phyloP scores from a whole-genome alignment of 2,113 vertebrate species.

The Petrocephalus zakoni region DNA sequence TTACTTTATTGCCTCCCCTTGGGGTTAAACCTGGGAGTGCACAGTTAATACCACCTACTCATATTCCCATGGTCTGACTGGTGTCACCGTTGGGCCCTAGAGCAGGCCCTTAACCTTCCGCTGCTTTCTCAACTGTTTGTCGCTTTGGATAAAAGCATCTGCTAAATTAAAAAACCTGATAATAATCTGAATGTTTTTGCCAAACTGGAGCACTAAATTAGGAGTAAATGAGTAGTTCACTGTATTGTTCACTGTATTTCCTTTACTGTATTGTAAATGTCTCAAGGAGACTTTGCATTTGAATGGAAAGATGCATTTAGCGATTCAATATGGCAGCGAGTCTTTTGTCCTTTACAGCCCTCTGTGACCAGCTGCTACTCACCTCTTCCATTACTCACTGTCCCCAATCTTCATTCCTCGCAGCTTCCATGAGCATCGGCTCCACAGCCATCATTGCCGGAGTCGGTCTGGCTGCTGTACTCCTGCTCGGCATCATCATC shows the following conservation, averaged over 20 bases:
- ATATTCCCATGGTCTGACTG: not conserved
- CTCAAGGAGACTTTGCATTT: not conserved
- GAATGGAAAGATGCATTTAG: not conserved
- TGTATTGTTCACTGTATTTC: too few species aligned
- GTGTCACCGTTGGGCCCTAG: not conserved
- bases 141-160: not conserved
- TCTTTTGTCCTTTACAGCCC: not conserved
- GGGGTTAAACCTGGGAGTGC: not conserved
- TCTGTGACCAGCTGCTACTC: not conserved
- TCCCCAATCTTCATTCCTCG: not conserved
- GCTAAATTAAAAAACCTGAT: not conserved
- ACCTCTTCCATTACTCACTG: not conserved
- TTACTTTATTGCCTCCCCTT: not conserved
- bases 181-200: not conserved
- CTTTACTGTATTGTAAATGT: not conserved
- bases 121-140: not conserved
- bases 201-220: not conserved
- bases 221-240: not conserved
- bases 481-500: conserved; percentile 39
- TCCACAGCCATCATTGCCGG: conserved; percentile 65
- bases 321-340: not conserved
- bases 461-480: not conserved
- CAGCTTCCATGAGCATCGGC: conserved; percentile 76
- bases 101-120: not conserved
- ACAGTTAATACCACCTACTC: not conserved